These are phyloP conservation scores for Pseudolaguvia tuberculata DNA, from an alignment of 2,113 vertebrate species.

Conservation along the genomic window DNA sequence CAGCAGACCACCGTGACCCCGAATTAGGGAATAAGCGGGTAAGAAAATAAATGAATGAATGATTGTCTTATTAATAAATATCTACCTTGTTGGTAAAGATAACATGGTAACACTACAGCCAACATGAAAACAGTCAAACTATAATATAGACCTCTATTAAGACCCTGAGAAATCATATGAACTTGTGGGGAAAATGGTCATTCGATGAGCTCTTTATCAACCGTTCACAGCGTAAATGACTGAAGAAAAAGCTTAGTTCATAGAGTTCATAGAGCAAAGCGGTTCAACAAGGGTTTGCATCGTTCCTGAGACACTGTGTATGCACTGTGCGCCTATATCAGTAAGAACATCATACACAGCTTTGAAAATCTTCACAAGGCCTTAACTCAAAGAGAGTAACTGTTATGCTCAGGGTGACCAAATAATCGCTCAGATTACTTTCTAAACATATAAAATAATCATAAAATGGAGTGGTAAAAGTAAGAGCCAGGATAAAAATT, in stretches of 20 bases:
- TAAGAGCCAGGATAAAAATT: not conserved
- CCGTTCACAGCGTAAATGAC: slow-evolving; percentile 36
- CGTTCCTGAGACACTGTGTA: slow-evolving; percentile 38
- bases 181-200: too few species aligned
- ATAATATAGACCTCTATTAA: too few species aligned
- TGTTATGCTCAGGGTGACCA: slow-evolving; percentile 58
- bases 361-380: slow-evolving; percentile 32
- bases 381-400: slow-evolving; percentile 35
- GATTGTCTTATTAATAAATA: too few species aligned
- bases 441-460: slow-evolving; percentile 24
- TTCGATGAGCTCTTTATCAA: slow-evolving; percentile 26
- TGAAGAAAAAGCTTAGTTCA: slow-evolving; percentile 14
- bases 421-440: slow-evolving; percentile 26
- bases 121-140: too few species aligned
- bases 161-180: too few species aligned
- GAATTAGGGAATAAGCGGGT: too few species aligned
- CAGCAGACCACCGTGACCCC: too few species aligned
- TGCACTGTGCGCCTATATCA: slow-evolving; percentile 33
- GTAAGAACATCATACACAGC: not conserved
- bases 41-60: too few species aligned
- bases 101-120: too few species aligned
- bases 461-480: not conserved
- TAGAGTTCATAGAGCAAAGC: slow-evolving; percentile 40
- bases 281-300: slow-evolving; percentile 37
- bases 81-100: too few species aligned